A percentile compares a stretch with the other conserved stretches of the same genome.
phyloP scores from a whole-genome alignment of 2,888 invertebrate species.

The Cosmopolites sordidus region DNA sequence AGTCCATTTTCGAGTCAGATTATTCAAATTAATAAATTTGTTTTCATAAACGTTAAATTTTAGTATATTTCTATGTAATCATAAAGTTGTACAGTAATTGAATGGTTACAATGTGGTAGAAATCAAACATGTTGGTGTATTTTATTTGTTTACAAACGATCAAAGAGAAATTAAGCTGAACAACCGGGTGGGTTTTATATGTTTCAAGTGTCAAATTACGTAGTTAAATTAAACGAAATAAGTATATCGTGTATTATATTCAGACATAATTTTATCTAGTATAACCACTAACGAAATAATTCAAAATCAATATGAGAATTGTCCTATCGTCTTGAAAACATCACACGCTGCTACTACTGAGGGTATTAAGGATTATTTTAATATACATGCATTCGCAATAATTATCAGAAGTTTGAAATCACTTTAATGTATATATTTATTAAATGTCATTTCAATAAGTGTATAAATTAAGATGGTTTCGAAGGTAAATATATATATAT shows the following conservation, averaged over 20 bases:
- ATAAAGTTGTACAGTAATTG: not conserved
- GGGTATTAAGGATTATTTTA: no score
- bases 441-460: no score
- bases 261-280: constrained; percentile 23
- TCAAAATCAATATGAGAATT: constrained; percentile 19
- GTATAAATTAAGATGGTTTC: no score
- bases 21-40: no score
- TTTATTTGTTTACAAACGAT: constrained; percentile 20
- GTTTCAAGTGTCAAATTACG: constrained; percentile 24
- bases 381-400: no score
- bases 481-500: no score
- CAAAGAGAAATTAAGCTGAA: constrained; percentile 21
- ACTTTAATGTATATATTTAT: no score
- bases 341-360: no score
- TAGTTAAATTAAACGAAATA: constrained; percentile 26
- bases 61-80: no score
- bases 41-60: no score
- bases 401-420: no score
- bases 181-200: constrained; percentile 21
- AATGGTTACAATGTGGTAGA: constrained; percentile 5
- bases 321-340: constrained; percentile 4
- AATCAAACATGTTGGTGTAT: constrained; percentile 8
- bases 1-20: no score
- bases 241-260: constrained; percentile 22
- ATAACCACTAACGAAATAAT: constrained; percentile 20